Conservation (phyloP, 2,113 vertebrate genomes). For the Siphamia tubifer region DNA sequence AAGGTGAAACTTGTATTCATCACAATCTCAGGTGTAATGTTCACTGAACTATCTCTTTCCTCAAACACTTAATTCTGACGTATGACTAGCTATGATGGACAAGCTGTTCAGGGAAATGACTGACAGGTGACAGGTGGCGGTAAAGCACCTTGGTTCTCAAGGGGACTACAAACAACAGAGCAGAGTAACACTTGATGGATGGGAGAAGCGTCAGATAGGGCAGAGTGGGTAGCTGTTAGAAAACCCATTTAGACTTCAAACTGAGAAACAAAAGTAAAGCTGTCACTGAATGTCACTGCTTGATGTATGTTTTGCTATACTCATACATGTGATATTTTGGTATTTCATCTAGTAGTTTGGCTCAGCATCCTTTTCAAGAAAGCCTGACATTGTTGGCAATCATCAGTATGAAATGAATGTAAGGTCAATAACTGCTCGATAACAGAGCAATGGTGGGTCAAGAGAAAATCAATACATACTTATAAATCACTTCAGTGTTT, state of each 20-base stretch:
- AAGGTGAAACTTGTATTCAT: slow-evolving; percentile 81
- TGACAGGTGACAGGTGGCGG: slow-evolving; percentile 57
- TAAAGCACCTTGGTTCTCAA: slow-evolving; percentile 40
- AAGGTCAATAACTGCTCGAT: slow-evolving; percentile 36
- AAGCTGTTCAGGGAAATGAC: slow-evolving; percentile 49
- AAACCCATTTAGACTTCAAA: slow-evolving; percentile 22
- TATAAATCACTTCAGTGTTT: slow-evolving; percentile 30
- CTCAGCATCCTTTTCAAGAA: neutral
- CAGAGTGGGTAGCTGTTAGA: neutral
- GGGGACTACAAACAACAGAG: slow-evolving; percentile 40
- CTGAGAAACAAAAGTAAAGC: neutral
- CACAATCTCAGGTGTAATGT: neutral
- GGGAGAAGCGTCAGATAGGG: slow-evolving; percentile 34
- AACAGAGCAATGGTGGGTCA: slow-evolving; percentile 30
- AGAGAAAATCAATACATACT: slow-evolving; percentile 48
- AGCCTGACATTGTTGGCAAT: neutral
- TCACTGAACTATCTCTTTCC: slow-evolving; percentile 24
- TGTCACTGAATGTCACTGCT: slow-evolving; percentile 1
- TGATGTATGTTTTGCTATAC: neutral
- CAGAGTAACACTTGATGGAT: slow-evolving; percentile 37
- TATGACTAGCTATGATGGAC: slow-evolving; percentile 41
- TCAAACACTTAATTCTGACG: neutral
- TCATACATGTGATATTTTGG: neutral
- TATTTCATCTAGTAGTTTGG: neutral
- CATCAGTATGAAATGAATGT: slow-evolving; percentile 34